Evolutionary conservation across 2,113 vertebrate species (phyloP).

Genomic region (Cinclus cinclus): DNA sequence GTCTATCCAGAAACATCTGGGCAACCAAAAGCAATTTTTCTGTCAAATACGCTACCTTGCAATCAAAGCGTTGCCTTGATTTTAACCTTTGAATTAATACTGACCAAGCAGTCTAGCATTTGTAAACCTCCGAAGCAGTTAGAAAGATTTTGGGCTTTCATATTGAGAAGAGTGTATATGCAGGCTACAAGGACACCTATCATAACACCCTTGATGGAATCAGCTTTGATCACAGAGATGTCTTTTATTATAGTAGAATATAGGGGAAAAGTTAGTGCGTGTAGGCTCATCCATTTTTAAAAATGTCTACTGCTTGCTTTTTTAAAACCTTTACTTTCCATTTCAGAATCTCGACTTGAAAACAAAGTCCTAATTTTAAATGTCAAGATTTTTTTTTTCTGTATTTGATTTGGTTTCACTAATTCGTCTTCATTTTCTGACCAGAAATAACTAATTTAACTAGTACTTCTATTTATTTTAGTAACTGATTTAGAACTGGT

Average conservation of each 20-base stretch:
- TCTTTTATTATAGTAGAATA: conserved; percentile 1
- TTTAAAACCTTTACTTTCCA: conserved; percentile 25
- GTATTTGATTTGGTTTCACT: conserved; percentile 22
- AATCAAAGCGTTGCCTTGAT: background rate
- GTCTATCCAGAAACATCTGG: background rate
- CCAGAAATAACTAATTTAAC: conserved; percentile 58
- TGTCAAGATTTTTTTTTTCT: background rate
- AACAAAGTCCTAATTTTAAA: conserved; percentile 39
- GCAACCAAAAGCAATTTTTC: background rate
- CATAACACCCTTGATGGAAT: background rate
- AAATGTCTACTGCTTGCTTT: conserved; percentile 18
- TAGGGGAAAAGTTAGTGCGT: background rate
- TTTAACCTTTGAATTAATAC: background rate
- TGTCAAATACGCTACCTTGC: background rate
- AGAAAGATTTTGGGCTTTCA: background rate
- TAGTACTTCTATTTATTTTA: conserved; percentile 55
- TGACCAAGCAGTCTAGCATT: background rate
- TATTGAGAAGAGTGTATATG: background rate
- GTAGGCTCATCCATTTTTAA: background rate
- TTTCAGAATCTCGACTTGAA: conserved; percentile 23
- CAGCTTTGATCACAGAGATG: background rate
- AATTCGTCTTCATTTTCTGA: conserved; percentile 41
- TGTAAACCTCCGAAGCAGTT: background rate
- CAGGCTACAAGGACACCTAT: background rate
- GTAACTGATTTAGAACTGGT: conserved; percentile 37